These are phyloP conservation scores for Megathymus violae DNA, from an alignment of 1,140 invertebrate species.

Conservation along the genomic window DNA sequence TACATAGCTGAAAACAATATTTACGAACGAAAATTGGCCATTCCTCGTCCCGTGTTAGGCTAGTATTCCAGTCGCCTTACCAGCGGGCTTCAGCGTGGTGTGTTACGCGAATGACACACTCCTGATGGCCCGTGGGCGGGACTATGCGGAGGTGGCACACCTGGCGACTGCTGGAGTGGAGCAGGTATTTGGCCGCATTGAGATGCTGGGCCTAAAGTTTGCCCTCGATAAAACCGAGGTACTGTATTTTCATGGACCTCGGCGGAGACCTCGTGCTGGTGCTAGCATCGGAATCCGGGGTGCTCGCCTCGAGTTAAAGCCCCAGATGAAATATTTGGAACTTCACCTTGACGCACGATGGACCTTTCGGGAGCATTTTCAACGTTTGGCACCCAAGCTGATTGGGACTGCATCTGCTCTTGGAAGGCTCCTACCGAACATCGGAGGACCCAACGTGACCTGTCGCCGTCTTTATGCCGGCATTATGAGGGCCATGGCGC, in stretches of 20 bases:
- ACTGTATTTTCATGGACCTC: conserved; percentile 32
- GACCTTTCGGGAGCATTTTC: conserved; percentile 33
- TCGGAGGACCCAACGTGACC: conserved; percentile 23
- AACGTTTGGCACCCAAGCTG: conserved; percentile 17
- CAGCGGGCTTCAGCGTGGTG: no score
- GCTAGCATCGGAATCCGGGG: conserved; percentile 17
- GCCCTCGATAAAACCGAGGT: conserved; percentile 38
- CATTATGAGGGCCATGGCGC: conserved; percentile 24
- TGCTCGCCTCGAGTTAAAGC: conserved; percentile 16
- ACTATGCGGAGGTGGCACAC: neutral
- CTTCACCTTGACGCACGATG: conserved; percentile 32
- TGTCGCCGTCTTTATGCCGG: conserved; percentile 28
- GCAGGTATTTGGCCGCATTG: conserved; percentile 15
- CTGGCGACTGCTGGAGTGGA: conserved; percentile 17
- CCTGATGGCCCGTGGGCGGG: conserved; percentile 27
- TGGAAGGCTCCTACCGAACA: conserved; percentile 29
- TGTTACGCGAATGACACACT: neutral
- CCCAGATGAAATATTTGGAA: conserved; percentile 34
- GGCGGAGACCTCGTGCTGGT: conserved; percentile 13
- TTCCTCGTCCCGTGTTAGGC: no score
- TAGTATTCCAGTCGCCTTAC: no score
- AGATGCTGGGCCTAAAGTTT: conserved; percentile 32
- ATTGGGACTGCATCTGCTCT: conserved; percentile 24
- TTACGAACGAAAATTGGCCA: no score
- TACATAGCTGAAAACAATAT: no score